Evolutionary conservation across 30 jellyfish, hydroid and myxozoan genomes (phyloP).

Genomic region (Mastigias papua): DNA sequence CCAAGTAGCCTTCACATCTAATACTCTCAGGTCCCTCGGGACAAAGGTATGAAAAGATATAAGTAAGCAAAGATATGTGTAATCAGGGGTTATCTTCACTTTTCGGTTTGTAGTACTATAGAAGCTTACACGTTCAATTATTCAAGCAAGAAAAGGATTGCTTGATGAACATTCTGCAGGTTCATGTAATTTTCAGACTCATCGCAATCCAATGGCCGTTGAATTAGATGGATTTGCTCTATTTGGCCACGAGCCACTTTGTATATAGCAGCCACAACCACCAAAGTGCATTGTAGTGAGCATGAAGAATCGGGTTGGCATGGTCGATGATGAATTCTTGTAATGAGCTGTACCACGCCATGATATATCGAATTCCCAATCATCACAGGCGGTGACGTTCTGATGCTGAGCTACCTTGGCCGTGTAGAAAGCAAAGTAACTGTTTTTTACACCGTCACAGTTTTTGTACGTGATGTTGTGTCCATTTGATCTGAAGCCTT

Average conservation of each 20-base stretch:
- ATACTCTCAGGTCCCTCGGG: too few species aligned
- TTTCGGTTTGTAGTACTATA: too few species aligned
- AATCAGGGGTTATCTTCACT: too few species aligned
- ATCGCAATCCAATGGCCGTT: slow-evolving; percentile 26
- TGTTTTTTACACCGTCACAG: slow-evolving; percentile 43
- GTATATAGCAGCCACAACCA: slow-evolving; percentile 73
- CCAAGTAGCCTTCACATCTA: too few species aligned
- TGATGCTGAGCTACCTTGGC: slow-evolving; percentile 1
- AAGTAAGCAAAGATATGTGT: too few species aligned
- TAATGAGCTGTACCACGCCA: slow-evolving; percentile 43
- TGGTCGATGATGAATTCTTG: not conserved
- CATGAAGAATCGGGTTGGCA: slow-evolving; percentile 34
- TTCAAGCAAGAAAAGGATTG: too few species aligned
- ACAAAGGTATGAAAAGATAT: too few species aligned
- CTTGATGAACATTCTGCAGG: too few species aligned
- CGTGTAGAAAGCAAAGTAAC: slow-evolving; percentile 33
- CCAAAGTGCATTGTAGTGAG: slow-evolving; percentile 61
- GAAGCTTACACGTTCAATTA: too few species aligned
- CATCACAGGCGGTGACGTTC: not conserved
- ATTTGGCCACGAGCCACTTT: slow-evolving; percentile 49
- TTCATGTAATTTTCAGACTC: too few species aligned
- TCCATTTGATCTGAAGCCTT: slow-evolving; percentile 42
- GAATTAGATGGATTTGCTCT: not conserved
- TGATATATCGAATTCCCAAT: slow-evolving; percentile 38
- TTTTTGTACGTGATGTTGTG: not conserved